Evolutionary conservation across 2,888 invertebrate genomes (phyloP), one percentile per base, ranked within the genome.

Genomic region (Leptinotarsa juncta): DNA sequence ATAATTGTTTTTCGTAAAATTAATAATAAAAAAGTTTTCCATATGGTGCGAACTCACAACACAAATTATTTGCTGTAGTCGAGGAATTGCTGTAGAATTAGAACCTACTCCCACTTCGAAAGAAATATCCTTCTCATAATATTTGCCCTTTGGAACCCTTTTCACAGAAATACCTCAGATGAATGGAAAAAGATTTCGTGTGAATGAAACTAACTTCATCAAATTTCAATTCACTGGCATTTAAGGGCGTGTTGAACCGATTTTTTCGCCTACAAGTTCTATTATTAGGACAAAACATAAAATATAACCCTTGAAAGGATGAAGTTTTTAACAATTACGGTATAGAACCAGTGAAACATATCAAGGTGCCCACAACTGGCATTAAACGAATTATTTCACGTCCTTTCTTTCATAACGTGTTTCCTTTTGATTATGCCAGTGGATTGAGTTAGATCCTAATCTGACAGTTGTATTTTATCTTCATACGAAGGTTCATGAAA

Each of bases 401-500:
- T 75, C 75, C 75, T 67, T 73, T 71, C 65, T 65, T 75, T 77
- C 50, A 70, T 70, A 71, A 66, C 66, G 62, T 66, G 32, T 70
- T 73, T 73, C 68, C 62, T 73, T 77, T 73, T 77, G 69, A 51
- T 48, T 60, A 71, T 57, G 72, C 76, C 76, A 74, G 76, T 75
- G 72, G 70, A 69, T 77, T 77, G 68, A 70, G 70, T 67, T 66
- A 77, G 78, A 79, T 79, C 77, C 70, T 79, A 81, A 81, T 81
- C 81, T 76, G 81, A 81, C 80, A 79, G 77, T 74, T 78, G 77
- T 78, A 77, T 76, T 78, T 74, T 71, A 74, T 77, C 65, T 65
- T 68, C 49, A 67, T 66, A 66, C 48, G 57, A 70, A 67, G 60
- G 71, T 42, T 77, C 55, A 65, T 53, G 50, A 51, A 70, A 62